A percentile compares a stretch with the other conserved stretches of the same genome.
These are phyloP conservation scores for Pseudopodoces humilis DNA, from an alignment of 2,113 vertebrate species.

Conservation along the genomic window DNA sequence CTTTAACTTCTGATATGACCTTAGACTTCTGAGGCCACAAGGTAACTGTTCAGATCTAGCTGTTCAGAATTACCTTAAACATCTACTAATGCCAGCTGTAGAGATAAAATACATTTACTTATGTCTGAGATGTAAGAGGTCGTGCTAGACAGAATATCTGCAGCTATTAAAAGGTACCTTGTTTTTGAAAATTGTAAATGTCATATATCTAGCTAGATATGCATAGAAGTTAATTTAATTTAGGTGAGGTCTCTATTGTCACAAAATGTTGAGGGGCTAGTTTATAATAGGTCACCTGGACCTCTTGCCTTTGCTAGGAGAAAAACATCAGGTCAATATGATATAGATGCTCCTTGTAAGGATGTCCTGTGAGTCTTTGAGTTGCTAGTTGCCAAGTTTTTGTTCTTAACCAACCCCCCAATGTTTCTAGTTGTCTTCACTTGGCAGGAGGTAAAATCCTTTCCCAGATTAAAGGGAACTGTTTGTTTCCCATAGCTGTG, in stretches of 20 bases:
- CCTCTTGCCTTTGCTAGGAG: background rate
- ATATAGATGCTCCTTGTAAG: background rate
- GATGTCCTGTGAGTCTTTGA: background rate
- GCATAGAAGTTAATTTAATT: background rate
- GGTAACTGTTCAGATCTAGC: background rate
- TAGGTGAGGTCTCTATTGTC: background rate
- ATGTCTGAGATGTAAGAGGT: background rate
- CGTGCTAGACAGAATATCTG: background rate
- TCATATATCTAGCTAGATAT: background rate
- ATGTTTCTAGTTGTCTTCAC: background rate
- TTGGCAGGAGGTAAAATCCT: background rate
- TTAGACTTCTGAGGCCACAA: background rate
- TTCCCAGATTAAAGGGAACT: background rate
- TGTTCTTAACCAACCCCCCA: background rate
- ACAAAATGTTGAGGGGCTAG: background rate
- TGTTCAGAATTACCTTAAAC: background rate
- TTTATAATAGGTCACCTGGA: background rate
- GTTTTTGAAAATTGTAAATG: background rate
- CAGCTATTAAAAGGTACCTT: background rate
- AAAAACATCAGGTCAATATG: background rate
- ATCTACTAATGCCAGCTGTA: background rate
- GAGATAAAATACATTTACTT: background rate
- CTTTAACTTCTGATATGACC: background rate
- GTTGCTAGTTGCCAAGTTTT: background rate
- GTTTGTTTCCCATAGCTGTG: background rate